phyloP scores from a whole-genome alignment of 2,113 vertebrate species.

The Gymnogyps californianus region DNA sequence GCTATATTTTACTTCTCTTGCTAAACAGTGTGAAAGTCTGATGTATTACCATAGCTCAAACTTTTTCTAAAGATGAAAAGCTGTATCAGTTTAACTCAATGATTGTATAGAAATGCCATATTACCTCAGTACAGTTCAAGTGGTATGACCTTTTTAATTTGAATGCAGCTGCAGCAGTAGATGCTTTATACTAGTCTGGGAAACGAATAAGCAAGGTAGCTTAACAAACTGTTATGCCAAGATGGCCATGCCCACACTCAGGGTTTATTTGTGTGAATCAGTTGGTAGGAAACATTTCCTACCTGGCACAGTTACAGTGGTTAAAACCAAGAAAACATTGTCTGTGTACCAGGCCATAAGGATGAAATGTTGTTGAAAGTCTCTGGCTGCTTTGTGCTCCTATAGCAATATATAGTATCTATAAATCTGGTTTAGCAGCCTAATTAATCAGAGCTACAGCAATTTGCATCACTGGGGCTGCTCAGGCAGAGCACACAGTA shows the following conservation, averaged over 20 bases:
- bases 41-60: neutral
- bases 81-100: neutral
- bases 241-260: neutral
- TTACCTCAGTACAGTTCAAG: neutral
- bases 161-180: neutral
- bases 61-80: neutral
- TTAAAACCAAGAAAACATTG: conserved; percentile 13
- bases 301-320: neutral
- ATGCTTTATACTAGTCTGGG: neutral
- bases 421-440: neutral
- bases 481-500: neutral
- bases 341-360: neutral
- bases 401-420: neutral
- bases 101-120: neutral
- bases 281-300: neutral
- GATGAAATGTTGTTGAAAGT: neutral
- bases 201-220: neutral
- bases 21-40: neutral
- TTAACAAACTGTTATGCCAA: neutral
- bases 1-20: neutral
- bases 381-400: neutral
- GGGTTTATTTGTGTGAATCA: neutral
- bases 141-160: neutral
- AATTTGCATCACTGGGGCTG: conserved; percentile 13
- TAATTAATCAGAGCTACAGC: conserved; percentile 21